A percentile compares a stretch with the other conserved stretches of the same genome.
Conservation (phyloP, 2,797 vertebrate species). For the Centroberyx gerrardi region DNA sequence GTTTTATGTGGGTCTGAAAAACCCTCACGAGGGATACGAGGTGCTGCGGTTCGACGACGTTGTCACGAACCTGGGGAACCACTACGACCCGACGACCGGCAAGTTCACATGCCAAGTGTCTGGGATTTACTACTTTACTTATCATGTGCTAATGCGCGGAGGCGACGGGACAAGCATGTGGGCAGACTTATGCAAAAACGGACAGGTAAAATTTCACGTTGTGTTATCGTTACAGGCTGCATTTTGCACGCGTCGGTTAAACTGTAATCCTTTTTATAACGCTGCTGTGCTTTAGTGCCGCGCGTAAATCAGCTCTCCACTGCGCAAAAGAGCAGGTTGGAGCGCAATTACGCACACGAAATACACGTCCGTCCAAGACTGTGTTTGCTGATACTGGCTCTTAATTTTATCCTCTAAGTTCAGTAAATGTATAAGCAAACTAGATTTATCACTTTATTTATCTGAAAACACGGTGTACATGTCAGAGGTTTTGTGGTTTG, state of each 20-base stretch:
- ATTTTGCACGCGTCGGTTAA: background rate
- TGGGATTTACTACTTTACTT: conserved; percentile 95
- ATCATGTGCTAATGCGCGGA: conserved; percentile 94
- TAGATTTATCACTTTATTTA: background rate
- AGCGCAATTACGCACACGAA: conserved; percentile 20
- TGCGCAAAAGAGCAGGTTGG: background rate
- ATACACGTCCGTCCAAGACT: background rate
- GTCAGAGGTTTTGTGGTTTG: background rate
- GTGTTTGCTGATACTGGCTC: background rate
- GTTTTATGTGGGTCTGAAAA: conserved; percentile 95
- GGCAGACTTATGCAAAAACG: conserved; percentile 96
- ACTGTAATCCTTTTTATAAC: no score
- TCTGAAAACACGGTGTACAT: background rate
- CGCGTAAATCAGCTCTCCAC: background rate
- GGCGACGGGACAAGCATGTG: conserved; percentile 97
- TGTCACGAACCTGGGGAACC: conserved; percentile 93
- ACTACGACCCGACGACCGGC: conserved; percentile 91
- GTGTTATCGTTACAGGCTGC: background rate
- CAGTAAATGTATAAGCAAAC: background rate
- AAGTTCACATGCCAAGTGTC: conserved; percentile 95
- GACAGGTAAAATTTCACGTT: conserved; percentile 85
- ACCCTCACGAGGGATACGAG: conserved; percentile 95
- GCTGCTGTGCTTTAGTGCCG: background rate
- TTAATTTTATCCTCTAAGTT: background rate
- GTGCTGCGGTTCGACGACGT: conserved; percentile 95